Conservation (phyloP, 2,113 vertebrate species). For the Bubo bubo region DNA sequence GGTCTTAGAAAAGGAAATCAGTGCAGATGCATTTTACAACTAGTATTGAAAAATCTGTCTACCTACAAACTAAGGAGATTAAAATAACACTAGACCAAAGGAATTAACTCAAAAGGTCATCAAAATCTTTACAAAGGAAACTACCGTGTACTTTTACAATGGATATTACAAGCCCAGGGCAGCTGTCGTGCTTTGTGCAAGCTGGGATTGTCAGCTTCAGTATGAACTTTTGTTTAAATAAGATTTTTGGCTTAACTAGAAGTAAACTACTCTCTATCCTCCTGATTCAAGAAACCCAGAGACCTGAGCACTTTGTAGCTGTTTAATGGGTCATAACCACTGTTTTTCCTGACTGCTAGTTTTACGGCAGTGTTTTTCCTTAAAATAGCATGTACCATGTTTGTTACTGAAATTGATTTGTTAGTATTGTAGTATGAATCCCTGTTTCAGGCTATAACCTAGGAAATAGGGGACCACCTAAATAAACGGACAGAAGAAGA, state of each 20-base stretch:
- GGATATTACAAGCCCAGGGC: background rate
- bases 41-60: background rate
- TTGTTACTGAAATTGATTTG: background rate
- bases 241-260: background rate
- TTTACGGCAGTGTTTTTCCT: background rate
- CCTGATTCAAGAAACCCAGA: background rate
- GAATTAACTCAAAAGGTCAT: background rate
- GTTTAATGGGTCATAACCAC: background rate
- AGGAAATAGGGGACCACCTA: background rate
- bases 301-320: background rate
- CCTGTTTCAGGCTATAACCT: background rate
- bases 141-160: background rate
- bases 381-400: accelerated
- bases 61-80: background rate
- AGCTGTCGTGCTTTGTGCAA: background rate
- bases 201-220: background rate
- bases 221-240: background rate
- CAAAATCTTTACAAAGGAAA: background rate
- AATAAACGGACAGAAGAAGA: background rate
- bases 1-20: background rate
- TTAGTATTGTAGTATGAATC: background rate
- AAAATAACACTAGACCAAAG: background rate
- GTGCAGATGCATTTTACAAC: background rate
- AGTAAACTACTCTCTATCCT: background rate
- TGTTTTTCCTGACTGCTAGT: background rate